phyloP scores from a whole-genome alignment of 1,140 invertebrate species.

The Ruditapes philippinarum region DNA sequence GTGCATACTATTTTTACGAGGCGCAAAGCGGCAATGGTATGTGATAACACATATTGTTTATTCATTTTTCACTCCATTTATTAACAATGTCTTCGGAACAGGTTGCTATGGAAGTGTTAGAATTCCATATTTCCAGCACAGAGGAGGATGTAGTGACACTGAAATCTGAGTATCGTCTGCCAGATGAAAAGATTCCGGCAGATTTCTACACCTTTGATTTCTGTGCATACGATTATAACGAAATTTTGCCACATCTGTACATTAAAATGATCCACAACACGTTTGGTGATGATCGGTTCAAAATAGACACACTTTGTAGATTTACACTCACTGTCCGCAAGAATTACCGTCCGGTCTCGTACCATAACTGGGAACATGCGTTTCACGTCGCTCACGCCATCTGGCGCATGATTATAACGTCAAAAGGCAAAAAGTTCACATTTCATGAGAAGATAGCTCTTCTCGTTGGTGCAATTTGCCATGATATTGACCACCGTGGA shows the following conservation, averaged over 20 bases:
- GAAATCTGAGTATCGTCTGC: constrained; percentile 27
- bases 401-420: constrained; percentile 75
- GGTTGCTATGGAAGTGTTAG: constrained; percentile 80
- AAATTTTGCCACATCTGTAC: constrained; percentile 72
- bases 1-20: too few relatives aligned
- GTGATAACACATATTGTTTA: too few relatives aligned
- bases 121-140: constrained; percentile 72
- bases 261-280: constrained; percentile 69
- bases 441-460: constrained; percentile 73
- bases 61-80: too few relatives aligned
- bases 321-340: constrained; percentile 81
- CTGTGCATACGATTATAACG: constrained; percentile 57
- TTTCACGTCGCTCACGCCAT: constrained; percentile 80
- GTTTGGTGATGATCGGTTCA: constrained; percentile 74
- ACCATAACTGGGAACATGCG: constrained; percentile 83
- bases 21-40: too few relatives aligned
- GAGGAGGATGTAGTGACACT: constrained; percentile 71
- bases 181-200: constrained; percentile 64
- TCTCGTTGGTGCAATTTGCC: constrained; percentile 75
- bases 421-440: constrained; percentile 57
- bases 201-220: constrained; percentile 70
- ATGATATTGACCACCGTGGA: constrained; percentile 81
- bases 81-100: not conserved
- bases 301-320: constrained; percentile 72
- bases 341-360: constrained; percentile 80